Base-by-base conservation (phyloP, 2,113 vertebrate species). In the Pimephales promelas region DNA sequence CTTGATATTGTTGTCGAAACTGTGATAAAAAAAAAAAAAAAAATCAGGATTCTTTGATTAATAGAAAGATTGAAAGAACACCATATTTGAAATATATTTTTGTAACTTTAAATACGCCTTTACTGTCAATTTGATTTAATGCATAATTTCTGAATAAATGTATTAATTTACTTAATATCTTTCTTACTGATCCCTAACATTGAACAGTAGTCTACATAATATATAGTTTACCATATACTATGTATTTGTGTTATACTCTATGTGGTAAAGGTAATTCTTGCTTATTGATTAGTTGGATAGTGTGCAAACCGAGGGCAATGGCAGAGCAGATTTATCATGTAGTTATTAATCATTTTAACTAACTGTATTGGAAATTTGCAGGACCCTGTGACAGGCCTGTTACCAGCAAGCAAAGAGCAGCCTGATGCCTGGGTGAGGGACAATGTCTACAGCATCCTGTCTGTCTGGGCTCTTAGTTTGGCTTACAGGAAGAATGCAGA, bases 401-500 rank as follows among this genome's bases (percentile, higher is more conserved):
- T 99, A 79, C 97, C 98, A 0, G 96, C 95, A 66, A 96, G 96
- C 74, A 68, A 82, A 1, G 97, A 99, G 10, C 95, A 98, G 87
- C 93, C 87, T 0, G 95, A 99, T 61, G 96, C 98, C 66, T 99
- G 98, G 98, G 96, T 99, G 22, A 91, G 98, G 45, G 98, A 99
- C 90, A 99, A 99, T 1, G 97, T 99, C 9, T 99, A 99, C 90
- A 95, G 96, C 88, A 88, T 98, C 73, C 84, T 98, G 90, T 96
- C 97, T 0, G 97, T 99, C 40, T 99, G 97, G 98, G 97, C 92
- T 3, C 94, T 99, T 81, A 96, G 97, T 16, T 91, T 98, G 85
- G 98, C 97, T n/a, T 99, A 99, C 90, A 95, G 98, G 85, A 99
- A 98, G 91, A 98, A 97, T 22, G 97, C 97, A 0, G 97, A 99